Conservation (phyloP, 2,888 invertebrate species). For the Myathropa florea region DNA sequence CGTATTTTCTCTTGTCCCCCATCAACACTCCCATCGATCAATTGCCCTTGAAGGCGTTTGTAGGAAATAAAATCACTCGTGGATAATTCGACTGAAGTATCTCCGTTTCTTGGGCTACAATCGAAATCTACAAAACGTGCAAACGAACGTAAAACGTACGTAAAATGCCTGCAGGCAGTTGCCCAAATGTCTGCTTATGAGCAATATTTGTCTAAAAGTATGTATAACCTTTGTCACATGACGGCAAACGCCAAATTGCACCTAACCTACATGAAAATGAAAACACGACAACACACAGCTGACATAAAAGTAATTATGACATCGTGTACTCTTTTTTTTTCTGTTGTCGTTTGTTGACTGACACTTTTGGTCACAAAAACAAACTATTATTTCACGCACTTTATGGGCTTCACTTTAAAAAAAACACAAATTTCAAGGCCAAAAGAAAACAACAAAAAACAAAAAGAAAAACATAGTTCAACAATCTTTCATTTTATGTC, state of each 20-base stretch:
- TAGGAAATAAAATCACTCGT: neutral
- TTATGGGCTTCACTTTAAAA: neutral
- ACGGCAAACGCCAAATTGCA: slow-evolving; percentile 13
- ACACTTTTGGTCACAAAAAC: slow-evolving; percentile 1
- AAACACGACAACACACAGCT: slow-evolving; percentile 46
- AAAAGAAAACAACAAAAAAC: neutral
- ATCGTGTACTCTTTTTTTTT: neutral
- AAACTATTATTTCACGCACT: slow-evolving; percentile 17
- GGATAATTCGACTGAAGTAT: neutral
- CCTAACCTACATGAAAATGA: slow-evolving; percentile 21
- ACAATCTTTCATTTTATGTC: neutral
- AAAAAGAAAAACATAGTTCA: neutral
- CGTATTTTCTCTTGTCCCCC: slow-evolving; percentile 15
- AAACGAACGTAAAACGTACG: neutral
- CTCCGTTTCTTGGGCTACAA: neutral
- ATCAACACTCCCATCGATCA: neutral
- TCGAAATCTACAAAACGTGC: too few species aligned
- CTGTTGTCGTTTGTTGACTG: neutral
- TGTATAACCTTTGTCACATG: slow-evolving; percentile 20
- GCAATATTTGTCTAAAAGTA: neutral
- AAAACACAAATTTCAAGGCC: neutral
- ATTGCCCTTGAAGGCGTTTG: neutral
- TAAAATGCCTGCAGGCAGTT: too few species aligned
- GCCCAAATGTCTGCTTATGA: neutral
- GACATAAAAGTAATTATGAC: slow-evolving; percentile 20